Evolutionary conservation across 23 tunicate species (phyloP).

Genomic region (Trididemnum nubilum): DNA sequence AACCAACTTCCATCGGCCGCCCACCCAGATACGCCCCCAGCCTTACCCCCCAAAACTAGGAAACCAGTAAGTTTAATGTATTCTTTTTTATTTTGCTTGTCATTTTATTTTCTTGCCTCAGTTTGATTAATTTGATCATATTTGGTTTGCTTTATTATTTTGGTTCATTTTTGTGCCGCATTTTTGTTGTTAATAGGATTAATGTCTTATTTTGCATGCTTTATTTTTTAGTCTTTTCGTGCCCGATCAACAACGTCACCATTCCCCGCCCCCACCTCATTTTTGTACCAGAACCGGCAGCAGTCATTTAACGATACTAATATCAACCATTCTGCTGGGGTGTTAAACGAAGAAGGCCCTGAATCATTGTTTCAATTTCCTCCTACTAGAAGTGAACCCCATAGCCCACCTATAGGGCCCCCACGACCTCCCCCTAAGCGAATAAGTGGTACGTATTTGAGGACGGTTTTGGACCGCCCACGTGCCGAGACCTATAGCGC

Average conservation of each 20-base stretch:
- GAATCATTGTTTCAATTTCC: too few relatives aligned
- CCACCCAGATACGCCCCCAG: constrained; percentile 61
- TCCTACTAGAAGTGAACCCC: neutral
- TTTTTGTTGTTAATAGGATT: neutral
- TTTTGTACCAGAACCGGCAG: neutral
- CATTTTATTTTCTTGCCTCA: neutral
- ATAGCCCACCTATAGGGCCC: constrained; percentile 5
- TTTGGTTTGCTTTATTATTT: neutral
- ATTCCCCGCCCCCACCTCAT: neutral
- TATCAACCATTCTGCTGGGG: neutral
- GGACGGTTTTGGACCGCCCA: constrained; percentile 30
- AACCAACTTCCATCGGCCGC: neutral
- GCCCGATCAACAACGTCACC: constrained; percentile 12
- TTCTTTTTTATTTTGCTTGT: neutral
- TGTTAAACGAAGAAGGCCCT: neutral
- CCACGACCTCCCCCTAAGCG: constrained; percentile 66
- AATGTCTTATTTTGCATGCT: constrained; percentile 8
- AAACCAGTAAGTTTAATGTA: constrained; percentile 5
- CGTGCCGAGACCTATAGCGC: neutral
- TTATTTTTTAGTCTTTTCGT: constrained; percentile 34
- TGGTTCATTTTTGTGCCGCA: neutral
- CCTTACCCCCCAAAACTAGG: constrained; percentile 62
- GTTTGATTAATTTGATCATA: neutral
- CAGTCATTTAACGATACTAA: neutral
- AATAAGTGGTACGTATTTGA: constrained; percentile 23